These are phyloP conservation scores for Glaucopsyche alexis DNA, from an alignment of 2,888 invertebrate genomes.

Conservation along the genomic window DNA sequence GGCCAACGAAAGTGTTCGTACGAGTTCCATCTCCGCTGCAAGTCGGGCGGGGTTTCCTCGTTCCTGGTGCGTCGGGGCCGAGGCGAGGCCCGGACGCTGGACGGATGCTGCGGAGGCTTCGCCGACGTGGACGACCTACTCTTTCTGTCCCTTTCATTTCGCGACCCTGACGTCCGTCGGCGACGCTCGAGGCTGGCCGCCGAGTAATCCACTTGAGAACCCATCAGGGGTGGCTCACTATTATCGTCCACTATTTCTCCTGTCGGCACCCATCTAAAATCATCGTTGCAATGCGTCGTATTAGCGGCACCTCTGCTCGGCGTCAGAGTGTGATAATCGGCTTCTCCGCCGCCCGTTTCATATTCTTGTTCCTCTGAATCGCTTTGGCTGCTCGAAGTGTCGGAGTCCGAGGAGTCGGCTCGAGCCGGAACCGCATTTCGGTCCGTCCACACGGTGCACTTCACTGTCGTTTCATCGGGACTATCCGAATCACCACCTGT, in stretches of 20 bases:
- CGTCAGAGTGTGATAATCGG: slow-evolving; percentile 79
- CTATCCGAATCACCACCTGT: slow-evolving; percentile 82
- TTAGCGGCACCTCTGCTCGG: slow-evolving; percentile 72
- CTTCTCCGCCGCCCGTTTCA: slow-evolving; percentile 79
- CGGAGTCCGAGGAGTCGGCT: slow-evolving; percentile 66
- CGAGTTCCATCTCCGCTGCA: slow-evolving; percentile 74
- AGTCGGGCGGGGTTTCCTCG: slow-evolving; percentile 67
- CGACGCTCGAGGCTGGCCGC: slow-evolving; percentile 79
- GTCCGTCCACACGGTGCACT: slow-evolving; percentile 74
- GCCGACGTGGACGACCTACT: slow-evolving; percentile 80
- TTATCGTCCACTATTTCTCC: slow-evolving; percentile 60
- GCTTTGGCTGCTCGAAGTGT: slow-evolving; percentile 61
- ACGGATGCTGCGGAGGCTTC: slow-evolving; percentile 73
- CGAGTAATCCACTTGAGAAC: slow-evolving; percentile 55
- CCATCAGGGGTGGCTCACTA: slow-evolving; percentile 52
- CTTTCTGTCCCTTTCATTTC: slow-evolving; percentile 83
- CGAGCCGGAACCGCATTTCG: slow-evolving; percentile 63
- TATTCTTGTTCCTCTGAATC: slow-evolving; percentile 70
- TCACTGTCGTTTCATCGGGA: slow-evolving; percentile 82
- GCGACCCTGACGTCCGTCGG: slow-evolving; percentile 69
- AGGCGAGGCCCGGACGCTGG: slow-evolving; percentile 66
- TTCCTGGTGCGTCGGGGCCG: slow-evolving; percentile 62
- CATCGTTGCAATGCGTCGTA: slow-evolving; percentile 83
- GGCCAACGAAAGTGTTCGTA: slow-evolving; percentile 82
- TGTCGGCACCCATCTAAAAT: slow-evolving; percentile 84